Conservation (phyloP, 2,888 invertebrate genomes). For the Cephus pulcher region DNA sequence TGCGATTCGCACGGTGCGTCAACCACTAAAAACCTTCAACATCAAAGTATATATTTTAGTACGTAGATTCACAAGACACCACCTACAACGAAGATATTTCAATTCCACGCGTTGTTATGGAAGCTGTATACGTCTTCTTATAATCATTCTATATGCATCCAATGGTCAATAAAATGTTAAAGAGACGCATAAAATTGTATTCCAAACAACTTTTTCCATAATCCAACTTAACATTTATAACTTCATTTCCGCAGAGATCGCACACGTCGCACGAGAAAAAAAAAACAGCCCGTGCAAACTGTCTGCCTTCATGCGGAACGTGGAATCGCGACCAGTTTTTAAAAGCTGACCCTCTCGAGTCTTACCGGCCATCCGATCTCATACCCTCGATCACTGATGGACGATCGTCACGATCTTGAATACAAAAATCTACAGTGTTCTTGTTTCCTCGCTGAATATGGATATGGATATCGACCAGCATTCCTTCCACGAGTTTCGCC, state of each 20-base stretch:
- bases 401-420: conserved; percentile 20
- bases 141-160: conserved; percentile 14
- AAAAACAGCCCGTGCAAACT: conserved; percentile 14
- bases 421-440: conserved; percentile 11
- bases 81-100: neutral
- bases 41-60: neutral
- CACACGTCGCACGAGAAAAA: conserved; percentile 15
- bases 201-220: conserved; percentile 36
- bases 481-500: neutral
- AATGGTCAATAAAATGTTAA: conserved; percentile 31
- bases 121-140: neutral
- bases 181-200: conserved; percentile 35
- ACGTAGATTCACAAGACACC: neutral
- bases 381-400: conserved; percentile 16
- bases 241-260: conserved; percentile 31
- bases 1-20: neutral
- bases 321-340: conserved; percentile 26
- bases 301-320: conserved; percentile 5
- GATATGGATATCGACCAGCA: neutral
- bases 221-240: conserved; percentile 32
- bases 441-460: conserved; percentile 9
- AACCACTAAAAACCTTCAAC: neutral
- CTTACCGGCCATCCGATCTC: neutral
- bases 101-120: neutral
- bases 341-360: conserved; percentile 13